These are phyloP conservation scores for Drosophila cognata DNA, from an alignment of 2,888 invertebrate species.

Conservation along the genomic window DNA sequence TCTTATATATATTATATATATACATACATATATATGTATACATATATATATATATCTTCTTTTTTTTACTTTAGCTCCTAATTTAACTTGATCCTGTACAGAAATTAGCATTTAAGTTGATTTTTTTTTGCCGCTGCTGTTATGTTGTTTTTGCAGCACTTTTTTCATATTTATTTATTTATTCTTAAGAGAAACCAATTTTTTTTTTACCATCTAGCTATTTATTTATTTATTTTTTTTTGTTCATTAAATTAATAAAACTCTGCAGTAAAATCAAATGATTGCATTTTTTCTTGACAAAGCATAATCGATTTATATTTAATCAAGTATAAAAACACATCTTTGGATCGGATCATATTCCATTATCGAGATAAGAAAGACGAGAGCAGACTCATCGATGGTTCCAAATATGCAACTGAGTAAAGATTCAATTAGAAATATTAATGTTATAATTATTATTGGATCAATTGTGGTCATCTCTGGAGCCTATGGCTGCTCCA, in stretches of 20 bases:
- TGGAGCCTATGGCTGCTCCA: no score
- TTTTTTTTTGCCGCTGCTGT: slow-evolving; percentile 74
- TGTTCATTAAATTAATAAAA: slow-evolving; percentile 46
- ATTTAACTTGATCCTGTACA: slow-evolving; percentile 26
- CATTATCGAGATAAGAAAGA: no score
- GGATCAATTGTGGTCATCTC: no score
- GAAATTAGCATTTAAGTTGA: slow-evolving; percentile 24
- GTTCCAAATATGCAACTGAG: no score
- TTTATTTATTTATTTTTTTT: slow-evolving; percentile 31
- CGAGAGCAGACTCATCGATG: no score
- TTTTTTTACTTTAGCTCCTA: slow-evolving; percentile 6
- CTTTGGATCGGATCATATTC: no score
- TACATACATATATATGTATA: neutral
- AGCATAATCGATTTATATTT: no score
- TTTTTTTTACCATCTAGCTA: slow-evolving; percentile 24
- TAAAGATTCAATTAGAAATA: no score
- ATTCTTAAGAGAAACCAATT: slow-evolving; percentile 15
- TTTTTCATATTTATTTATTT: slow-evolving; percentile 59
- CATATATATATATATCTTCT: neutral
- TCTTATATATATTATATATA: slow-evolving; percentile 6
- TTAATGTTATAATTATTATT: no score
- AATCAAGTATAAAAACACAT: no score
- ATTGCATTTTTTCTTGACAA: neutral
- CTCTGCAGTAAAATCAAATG: slow-evolving; percentile 41
- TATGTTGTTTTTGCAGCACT: slow-evolving; percentile 74